These are phyloP conservation scores for Oryctes rhinoceros DNA, from an alignment of 1,140 invertebrate species.

Conservation along the genomic window DNA sequence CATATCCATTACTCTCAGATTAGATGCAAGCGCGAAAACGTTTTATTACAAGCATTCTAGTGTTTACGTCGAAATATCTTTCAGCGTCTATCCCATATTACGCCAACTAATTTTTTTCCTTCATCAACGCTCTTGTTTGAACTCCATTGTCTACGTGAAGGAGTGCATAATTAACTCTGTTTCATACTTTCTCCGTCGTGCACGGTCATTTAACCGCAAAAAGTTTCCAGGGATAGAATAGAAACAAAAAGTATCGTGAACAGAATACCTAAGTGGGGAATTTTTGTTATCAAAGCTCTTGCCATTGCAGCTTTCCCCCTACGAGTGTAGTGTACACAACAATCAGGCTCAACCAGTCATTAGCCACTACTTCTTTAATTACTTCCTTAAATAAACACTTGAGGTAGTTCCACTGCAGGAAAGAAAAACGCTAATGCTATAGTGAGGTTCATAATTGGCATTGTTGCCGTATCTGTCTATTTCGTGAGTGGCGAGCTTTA, in stretches of 20 bases:
- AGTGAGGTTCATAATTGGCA: conserved; percentile 48
- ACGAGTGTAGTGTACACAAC: conserved; percentile 46
- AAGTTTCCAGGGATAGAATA: background rate
- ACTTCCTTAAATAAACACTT: conserved; percentile 51
- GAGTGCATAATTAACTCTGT: conserved; percentile 21
- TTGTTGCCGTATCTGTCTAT: conserved; percentile 42
- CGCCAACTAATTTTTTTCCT: background rate
- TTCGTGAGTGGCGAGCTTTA: conserved; percentile 37
- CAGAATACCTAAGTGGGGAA: conserved; percentile 29
- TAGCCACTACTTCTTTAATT: conserved; percentile 50
- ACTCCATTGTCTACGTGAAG: background rate
- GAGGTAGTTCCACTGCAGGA: conserved; percentile 29
- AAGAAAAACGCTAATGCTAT: conserved; percentile 48
- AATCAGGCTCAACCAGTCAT: conserved; percentile 46
- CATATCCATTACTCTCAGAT: too few relatives aligned
- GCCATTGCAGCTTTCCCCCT: conserved; percentile 7
- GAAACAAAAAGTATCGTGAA: conserved; percentile 23
- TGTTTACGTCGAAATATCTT: background rate
- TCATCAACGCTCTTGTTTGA: background rate
- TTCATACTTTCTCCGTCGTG: background rate
- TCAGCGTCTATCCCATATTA: background rate
- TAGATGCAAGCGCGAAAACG: background rate
- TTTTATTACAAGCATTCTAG: background rate
- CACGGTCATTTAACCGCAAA: background rate
- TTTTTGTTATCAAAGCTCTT: conserved; percentile 34